phyloP scores from a whole-genome alignment of 2,888 invertebrate genomes.

The Congeria kusceri region DNA sequence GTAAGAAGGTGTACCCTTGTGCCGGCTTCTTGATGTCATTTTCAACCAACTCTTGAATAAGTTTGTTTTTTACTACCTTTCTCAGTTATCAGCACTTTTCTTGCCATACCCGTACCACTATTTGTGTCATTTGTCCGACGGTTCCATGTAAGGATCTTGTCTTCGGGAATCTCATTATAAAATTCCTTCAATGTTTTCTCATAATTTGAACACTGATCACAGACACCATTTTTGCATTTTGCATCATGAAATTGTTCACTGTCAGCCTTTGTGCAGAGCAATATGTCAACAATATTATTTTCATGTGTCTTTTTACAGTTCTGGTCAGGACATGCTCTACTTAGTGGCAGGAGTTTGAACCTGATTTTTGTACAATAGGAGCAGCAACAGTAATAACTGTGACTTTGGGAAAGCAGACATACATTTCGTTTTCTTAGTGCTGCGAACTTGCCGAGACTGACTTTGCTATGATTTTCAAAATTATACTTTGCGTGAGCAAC shows the following conservation, averaged over 20 bases:
- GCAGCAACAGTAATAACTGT: slow-evolving; percentile 61
- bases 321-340: slow-evolving; percentile 9
- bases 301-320: slow-evolving; percentile 37
- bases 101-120: slow-evolving; percentile 11
- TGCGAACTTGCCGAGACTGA: no score
- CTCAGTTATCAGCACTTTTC: slow-evolving; percentile 31
- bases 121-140: slow-evolving; percentile 34
- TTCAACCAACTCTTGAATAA: slow-evolving; percentile 44
- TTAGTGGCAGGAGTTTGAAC: slow-evolving; percentile 53
- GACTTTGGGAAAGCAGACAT: slow-evolving; percentile 20
- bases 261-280: slow-evolving; percentile 59
- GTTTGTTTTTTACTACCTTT: slow-evolving; percentile 29
- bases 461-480: no score
- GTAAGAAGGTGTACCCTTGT: slow-evolving; percentile 41
- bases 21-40: slow-evolving; percentile 44
- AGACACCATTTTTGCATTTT: slow-evolving; percentile 50
- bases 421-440: no score
- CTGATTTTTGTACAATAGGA: slow-evolving; percentile 56
- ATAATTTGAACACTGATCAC: slow-evolving; percentile 42
- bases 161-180: slow-evolving; percentile 30
- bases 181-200: slow-evolving; percentile 25
- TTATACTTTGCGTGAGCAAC: no score
- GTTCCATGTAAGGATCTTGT: slow-evolving; percentile 28
- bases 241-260: slow-evolving; percentile 32
- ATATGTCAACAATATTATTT: slow-evolving; percentile 40